These are phyloP conservation scores for Habropoda laboriosa DNA, from an alignment of 1,140 invertebrate species.

Conservation along the genomic window DNA sequence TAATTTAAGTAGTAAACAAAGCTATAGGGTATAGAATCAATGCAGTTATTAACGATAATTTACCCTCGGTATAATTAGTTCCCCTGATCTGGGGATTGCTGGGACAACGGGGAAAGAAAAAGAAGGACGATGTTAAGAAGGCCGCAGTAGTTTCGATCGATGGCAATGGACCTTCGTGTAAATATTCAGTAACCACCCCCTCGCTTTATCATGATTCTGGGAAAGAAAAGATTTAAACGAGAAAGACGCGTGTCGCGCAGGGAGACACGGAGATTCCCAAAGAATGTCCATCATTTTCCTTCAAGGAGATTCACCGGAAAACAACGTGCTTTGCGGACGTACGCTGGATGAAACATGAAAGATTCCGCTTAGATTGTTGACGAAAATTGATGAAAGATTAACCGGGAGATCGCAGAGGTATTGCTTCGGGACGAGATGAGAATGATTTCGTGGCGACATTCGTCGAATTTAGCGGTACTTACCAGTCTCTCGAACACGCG, in stretches of 20 bases:
- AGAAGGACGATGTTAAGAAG: slow-evolving; percentile 2
- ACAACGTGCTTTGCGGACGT: slow-evolving; percentile 30
- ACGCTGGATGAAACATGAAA: slow-evolving; percentile 19
- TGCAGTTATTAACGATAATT: slow-evolving; percentile 23
- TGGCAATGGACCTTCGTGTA: slow-evolving; percentile 44
- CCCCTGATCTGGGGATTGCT: neutral
- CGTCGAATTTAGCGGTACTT: neutral
- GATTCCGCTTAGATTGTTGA: slow-evolving; percentile 12
- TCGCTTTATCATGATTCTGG: slow-evolving; percentile 57
- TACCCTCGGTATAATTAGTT: slow-evolving; percentile 18
- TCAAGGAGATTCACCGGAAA: neutral
- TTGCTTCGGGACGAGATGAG: neutral
- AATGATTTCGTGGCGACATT: neutral
- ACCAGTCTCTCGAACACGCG: neutral
- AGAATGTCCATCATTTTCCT: slow-evolving; percentile 23
- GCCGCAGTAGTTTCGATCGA: slow-evolving; percentile 28
- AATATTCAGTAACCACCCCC: slow-evolving; percentile 59
- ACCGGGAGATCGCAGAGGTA: neutral
- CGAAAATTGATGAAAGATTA: slow-evolving; percentile 46
- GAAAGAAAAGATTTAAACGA: slow-evolving; percentile 57
- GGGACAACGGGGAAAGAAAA: neutral
- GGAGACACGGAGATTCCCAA: slow-evolving; percentile 22
- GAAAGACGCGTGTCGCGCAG: slow-evolving; percentile 50
- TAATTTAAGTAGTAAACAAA: neutral
- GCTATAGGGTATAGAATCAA: no score